Conservation (phyloP, 2,888 invertebrate genomes). For the Plagodis pulveraria region DNA sequence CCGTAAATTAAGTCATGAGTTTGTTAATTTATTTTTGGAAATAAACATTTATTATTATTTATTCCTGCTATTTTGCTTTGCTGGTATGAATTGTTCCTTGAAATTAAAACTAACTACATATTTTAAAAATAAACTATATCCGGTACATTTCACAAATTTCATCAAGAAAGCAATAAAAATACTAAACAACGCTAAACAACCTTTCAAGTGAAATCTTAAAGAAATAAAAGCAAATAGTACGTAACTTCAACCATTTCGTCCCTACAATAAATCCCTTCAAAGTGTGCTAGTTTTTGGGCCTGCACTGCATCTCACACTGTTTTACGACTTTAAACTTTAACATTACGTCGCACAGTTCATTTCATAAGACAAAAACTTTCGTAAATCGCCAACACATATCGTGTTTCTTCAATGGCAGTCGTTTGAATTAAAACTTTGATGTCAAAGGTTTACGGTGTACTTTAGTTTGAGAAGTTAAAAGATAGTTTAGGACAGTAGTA, state of each 20-base stretch:
- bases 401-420: constrained; percentile 3
- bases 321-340: constrained; percentile 14
- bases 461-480: constrained; percentile 1
- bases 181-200: constrained; percentile 30
- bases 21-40: too few relatives aligned
- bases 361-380: not conserved
- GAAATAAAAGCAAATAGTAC: constrained; percentile 43
- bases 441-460: not conserved
- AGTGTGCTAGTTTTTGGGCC: constrained; percentile 32
- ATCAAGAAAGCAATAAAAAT: constrained; percentile 30
- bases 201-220: constrained; percentile 36
- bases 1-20: too few relatives aligned
- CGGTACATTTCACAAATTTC: constrained; percentile 10
- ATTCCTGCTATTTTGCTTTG: too few relatives aligned
- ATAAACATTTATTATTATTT: too few relatives aligned
- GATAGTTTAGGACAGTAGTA: constrained; percentile 19
- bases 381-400: not conserved
- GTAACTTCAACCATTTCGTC: constrained; percentile 42
- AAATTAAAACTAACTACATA: too few relatives aligned
- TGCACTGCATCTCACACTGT: constrained; percentile 10
- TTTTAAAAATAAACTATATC: not conserved
- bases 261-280: constrained; percentile 45
- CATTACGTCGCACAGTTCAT: not conserved
- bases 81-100: too few relatives aligned
- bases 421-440: constrained; percentile 11